A percentile compares a stretch with the other conserved stretches of the same genome.
Conservation (phyloP, 2,888 invertebrate genomes). For the Chrysomela aeneicollis region DNA sequence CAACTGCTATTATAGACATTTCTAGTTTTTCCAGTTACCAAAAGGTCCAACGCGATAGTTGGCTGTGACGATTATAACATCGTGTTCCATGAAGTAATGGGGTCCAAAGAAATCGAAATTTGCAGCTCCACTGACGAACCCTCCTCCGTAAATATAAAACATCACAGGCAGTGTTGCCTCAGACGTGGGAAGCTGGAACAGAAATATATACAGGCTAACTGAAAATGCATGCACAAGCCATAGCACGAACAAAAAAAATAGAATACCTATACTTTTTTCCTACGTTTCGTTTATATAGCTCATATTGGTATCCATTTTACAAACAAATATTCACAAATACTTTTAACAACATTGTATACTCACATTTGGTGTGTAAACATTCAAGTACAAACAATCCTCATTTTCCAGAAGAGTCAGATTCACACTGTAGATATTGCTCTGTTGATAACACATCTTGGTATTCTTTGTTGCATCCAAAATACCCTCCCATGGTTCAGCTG, state of each 20-base stretch:
- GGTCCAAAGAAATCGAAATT: slow-evolving; percentile 58
- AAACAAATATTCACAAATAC: no score
- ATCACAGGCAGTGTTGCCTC: slow-evolving; percentile 49
- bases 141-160: slow-evolving; percentile 56
- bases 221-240: no score
- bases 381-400: slow-evolving; percentile 35
- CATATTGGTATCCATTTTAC: no score
- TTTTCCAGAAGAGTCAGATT: slow-evolving; percentile 15
- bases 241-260: no score
- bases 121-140: slow-evolving; percentile 49
- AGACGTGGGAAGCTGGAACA: slow-evolving; percentile 19
- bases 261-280: no score
- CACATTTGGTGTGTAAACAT: slow-evolving; percentile 34
- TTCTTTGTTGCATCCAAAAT: slow-evolving; percentile 25
- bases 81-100: slow-evolving; percentile 50
- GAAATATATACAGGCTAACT: background rate
- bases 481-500: slow-evolving; percentile 28
- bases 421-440: slow-evolving; percentile 2
- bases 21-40: slow-evolving; percentile 32
- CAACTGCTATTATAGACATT: no score
- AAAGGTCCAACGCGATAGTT: slow-evolving; percentile 49
- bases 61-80: slow-evolving; percentile 50
- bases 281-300: no score
- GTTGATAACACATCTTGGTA: slow-evolving; percentile 23
- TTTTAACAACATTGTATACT: no score